phyloP scores from a whole-genome alignment of 2,797 vertebrate genomes.

The Leptodactylus fallax region DNA sequence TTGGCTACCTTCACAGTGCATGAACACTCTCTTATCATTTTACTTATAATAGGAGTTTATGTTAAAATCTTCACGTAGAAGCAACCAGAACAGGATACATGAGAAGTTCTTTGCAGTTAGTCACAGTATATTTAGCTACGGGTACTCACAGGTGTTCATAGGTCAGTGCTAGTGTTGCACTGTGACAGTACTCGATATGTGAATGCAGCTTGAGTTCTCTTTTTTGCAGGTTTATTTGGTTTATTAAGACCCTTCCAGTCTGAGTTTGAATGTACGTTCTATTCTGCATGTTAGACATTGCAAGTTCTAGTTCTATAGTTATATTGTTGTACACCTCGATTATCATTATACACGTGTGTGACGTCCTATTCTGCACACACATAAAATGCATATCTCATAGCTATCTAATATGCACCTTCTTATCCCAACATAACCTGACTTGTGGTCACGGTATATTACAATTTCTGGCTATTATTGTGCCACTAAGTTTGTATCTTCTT shows the following conservation, averaged over 20 bases:
- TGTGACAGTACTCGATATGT: constrained; percentile 18
- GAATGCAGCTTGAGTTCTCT: constrained; percentile 34
- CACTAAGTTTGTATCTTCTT: constrained; percentile 55
- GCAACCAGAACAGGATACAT: neutral
- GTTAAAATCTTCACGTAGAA: neutral
- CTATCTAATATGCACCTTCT: constrained; percentile 52
- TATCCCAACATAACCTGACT: constrained; percentile 65
- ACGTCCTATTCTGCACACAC: constrained; percentile 44
- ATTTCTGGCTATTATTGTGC: constrained; percentile 48
- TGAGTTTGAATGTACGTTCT: constrained; percentile 62
- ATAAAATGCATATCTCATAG: constrained; percentile 39
- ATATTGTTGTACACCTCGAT: constrained; percentile 57
- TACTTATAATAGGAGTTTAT: neutral
- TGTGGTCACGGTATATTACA: constrained; percentile 40
- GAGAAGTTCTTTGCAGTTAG: neutral
- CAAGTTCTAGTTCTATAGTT: constrained; percentile 55
- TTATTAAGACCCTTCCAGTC: constrained; percentile 52
- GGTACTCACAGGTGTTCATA: constrained; percentile 13
- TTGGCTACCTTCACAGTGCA: neutral
- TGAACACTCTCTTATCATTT: neutral
- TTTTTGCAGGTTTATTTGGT: constrained; percentile 59
- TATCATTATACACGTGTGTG: constrained; percentile 37
- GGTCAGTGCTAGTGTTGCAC: neutral
- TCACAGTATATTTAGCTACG: neutral
- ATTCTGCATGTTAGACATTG: constrained; percentile 64